Evolutionary conservation across 2,888 invertebrate species (phyloP).

Genomic region (Thecocarcelia acutangulata): DNA sequence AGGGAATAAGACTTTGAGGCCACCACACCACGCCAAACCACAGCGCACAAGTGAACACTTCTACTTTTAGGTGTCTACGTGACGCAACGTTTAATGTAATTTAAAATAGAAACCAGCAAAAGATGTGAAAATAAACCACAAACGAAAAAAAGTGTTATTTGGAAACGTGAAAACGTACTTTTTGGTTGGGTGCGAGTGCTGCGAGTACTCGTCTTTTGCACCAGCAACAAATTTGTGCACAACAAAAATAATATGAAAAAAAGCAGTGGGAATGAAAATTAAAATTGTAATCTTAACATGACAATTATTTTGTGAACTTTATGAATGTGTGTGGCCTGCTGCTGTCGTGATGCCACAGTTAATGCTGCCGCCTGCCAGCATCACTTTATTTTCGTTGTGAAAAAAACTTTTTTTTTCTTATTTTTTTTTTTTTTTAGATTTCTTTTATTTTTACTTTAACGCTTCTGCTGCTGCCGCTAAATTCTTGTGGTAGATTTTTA

Average conservation of each 20-base stretch:
- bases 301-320: conserved; percentile 67
- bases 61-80: conserved; percentile 64
- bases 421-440: conserved; percentile 1
- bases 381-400: conserved; percentile 57
- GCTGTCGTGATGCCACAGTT: conserved; percentile 10
- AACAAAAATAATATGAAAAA: conserved; percentile 3
- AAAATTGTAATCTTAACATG: conserved; percentile 68
- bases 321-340: conserved; percentile 61
- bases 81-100: conserved; percentile 69
- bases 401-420: conserved; percentile 29
- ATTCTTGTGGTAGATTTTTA: conserved; percentile 61
- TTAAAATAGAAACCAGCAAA: conserved; percentile 62
- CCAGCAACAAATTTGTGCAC: conserved; percentile 38
- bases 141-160: conserved; percentile 25
- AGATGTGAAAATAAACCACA: conserved; percentile 33
- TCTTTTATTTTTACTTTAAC: conserved; percentile 8
- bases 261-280: conserved; percentile 45
- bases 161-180: conserved; percentile 49
- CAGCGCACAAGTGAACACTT: conserved; percentile 41
- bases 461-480: conserved; percentile 6
- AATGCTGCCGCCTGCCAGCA: conserved; percentile 43
- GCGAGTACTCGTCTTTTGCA: conserved; percentile 20
- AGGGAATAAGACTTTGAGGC: conserved; percentile 26
- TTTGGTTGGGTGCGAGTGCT: conserved; percentile 14
- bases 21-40: conserved; percentile 46